phyloP scores from a whole-genome alignment of 2,888 invertebrate species.

The Sarcophaga variegata region DNA sequence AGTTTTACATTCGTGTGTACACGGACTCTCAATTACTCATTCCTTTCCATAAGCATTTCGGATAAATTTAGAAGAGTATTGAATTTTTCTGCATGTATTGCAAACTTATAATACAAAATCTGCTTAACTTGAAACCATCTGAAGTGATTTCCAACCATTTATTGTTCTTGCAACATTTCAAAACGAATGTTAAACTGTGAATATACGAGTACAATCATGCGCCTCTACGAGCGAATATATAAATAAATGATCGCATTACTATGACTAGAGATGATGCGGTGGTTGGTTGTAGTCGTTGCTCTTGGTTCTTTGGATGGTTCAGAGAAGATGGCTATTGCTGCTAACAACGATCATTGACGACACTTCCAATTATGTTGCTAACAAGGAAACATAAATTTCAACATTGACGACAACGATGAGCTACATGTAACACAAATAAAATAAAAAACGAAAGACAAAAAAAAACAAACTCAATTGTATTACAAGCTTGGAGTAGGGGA shows the following conservation, averaged over 20 bases:
- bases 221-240: constrained; percentile 43
- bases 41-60: neutral
- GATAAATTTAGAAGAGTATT: neutral
- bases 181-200: constrained; percentile 62
- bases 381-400: constrained; percentile 74
- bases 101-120: constrained; percentile 44
- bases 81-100: constrained; percentile 43
- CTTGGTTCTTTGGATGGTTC: constrained; percentile 42
- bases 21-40: too few species aligned
- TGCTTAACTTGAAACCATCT: constrained; percentile 55
- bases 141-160: constrained; percentile 57
- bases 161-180: constrained; percentile 53
- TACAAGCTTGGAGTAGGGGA: constrained; percentile 1
- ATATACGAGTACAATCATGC: constrained; percentile 59
- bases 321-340: constrained; percentile 64
- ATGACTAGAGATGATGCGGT: constrained; percentile 38
- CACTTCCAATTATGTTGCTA: constrained; percentile 74
- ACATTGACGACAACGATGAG: constrained; percentile 70
- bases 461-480: constrained; percentile 33
- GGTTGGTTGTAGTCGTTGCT: constrained; percentile 30
- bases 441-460: neutral
- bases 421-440: constrained; percentile 51
- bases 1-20: too few species aligned
- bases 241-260: constrained; percentile 66
- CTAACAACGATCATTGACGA: constrained; percentile 72